These are phyloP conservation scores for Osedax frankpressi DNA, from an alignment of 2,888 invertebrate species.

Conservation along the genomic window DNA sequence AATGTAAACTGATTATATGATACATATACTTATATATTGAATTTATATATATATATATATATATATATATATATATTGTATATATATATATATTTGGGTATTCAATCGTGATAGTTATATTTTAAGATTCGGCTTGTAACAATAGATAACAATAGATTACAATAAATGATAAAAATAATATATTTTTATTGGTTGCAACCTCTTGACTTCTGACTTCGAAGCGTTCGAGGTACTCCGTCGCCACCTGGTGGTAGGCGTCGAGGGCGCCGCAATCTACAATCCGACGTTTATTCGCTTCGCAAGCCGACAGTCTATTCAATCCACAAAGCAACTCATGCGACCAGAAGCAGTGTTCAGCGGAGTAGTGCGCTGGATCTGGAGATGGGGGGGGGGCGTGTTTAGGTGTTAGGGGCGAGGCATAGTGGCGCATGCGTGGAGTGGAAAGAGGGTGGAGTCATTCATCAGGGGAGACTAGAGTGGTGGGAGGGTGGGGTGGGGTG, in stretches of 20 bases:
- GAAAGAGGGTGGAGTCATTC: conserved; percentile 38
- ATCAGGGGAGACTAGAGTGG: conserved; percentile 36
- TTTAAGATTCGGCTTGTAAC: no score
- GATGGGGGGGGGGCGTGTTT: conserved; percentile 34
- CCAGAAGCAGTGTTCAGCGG: conserved; percentile 36
- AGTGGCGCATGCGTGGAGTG: conserved; percentile 35
- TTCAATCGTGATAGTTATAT: no score
- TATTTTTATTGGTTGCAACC: no score
- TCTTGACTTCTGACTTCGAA: no score
- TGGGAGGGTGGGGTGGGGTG: conserved; percentile 30
- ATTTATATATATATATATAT: no score
- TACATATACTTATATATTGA: no score
- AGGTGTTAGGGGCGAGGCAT: conserved; percentile 34
- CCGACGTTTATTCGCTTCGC: conserved; percentile 27
- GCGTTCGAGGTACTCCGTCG: conserved; percentile 4
- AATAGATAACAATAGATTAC: no score
- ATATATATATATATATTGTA: no score
- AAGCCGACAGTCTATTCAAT: conserved; percentile 28
- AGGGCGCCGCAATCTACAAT: conserved; percentile 25
- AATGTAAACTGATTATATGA: no score
- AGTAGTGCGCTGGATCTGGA: conserved; percentile 32
- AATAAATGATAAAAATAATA: no score
- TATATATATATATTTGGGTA: no score
- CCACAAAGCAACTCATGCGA: conserved; percentile 36
- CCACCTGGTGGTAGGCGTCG: conserved; percentile 25